Conservation (phyloP, 2,113 vertebrate species). For the Erpornis zantholeuca region DNA sequence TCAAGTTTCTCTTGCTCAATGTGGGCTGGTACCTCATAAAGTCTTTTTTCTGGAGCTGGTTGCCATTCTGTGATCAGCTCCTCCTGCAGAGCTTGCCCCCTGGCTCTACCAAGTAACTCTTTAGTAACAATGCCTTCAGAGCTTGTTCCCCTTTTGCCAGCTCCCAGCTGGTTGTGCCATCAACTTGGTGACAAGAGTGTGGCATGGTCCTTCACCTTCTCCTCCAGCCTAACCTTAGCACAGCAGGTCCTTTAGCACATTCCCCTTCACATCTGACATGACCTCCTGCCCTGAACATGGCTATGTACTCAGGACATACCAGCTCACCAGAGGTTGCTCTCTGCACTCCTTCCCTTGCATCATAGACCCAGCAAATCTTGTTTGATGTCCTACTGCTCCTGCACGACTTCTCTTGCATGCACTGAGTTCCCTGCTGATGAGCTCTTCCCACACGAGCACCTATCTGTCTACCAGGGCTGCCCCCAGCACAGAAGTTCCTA, state of each 20-base stretch:
- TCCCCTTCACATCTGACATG: background rate
- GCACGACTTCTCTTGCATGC: background rate
- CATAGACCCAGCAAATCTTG: background rate
- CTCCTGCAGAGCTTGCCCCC: background rate
- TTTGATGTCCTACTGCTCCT: background rate
- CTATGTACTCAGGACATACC: background rate
- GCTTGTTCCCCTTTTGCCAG: background rate
- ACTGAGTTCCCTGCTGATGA: background rate
- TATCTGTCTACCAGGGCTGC: background rate
- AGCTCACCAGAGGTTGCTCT: background rate
- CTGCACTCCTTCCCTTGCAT: background rate
- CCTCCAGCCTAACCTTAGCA: background rate
- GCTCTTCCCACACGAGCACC: background rate
- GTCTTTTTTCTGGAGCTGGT: background rate
- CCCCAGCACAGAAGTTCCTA: background rate
- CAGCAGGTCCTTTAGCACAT: background rate
- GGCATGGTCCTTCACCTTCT: background rate
- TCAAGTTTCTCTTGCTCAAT: background rate
- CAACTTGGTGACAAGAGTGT: background rate
- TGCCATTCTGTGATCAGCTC: background rate
- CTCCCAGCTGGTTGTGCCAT: background rate
- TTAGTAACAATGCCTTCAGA: background rate
- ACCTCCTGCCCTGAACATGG: background rate
- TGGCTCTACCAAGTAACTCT: background rate
- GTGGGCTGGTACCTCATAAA: background rate